These are phyloP conservation scores for Martes martes DNA, from an alignment of 2,113 vertebrate genomes.

Conservation along the genomic window DNA sequence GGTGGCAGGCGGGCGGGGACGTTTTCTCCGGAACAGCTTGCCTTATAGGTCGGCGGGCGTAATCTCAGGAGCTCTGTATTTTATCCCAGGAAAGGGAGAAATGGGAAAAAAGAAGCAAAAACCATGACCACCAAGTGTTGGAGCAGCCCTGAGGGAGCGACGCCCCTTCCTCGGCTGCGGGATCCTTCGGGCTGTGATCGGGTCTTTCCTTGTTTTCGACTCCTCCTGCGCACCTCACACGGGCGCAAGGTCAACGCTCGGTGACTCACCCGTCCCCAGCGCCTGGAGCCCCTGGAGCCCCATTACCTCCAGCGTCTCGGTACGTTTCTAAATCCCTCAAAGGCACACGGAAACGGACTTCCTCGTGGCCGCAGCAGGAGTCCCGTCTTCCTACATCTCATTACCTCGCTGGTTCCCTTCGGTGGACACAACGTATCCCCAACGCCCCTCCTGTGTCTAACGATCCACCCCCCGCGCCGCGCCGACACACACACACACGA, in stretches of 20 bases:
- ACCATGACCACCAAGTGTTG: fast-evolving
- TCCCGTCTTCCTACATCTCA: fast-evolving
- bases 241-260: neutral
- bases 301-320: neutral
- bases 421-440: neutral
- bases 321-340: neutral
- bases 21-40: too few species aligned
- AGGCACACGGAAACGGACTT: neutral
- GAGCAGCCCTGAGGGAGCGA: neutral
- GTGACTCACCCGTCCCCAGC: fast-evolving
- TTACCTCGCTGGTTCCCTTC: neutral
- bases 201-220: too few species aligned
- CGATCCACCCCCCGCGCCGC: neutral
- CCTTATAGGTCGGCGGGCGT: neutral
- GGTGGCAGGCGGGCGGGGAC: fast-evolving
- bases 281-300: neutral
- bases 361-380: neutral
- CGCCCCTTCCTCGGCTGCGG: too few species aligned
- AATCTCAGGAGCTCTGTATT: neutral
- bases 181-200: fast-evolving
- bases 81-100: neutral
- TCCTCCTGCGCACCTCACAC: fast-evolving
- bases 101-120: too few species aligned
- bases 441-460: neutral
- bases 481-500: too few species aligned